Base-by-base conservation (phyloP, 2,888 invertebrate species). In the Diabrotica balteata region DNA sequence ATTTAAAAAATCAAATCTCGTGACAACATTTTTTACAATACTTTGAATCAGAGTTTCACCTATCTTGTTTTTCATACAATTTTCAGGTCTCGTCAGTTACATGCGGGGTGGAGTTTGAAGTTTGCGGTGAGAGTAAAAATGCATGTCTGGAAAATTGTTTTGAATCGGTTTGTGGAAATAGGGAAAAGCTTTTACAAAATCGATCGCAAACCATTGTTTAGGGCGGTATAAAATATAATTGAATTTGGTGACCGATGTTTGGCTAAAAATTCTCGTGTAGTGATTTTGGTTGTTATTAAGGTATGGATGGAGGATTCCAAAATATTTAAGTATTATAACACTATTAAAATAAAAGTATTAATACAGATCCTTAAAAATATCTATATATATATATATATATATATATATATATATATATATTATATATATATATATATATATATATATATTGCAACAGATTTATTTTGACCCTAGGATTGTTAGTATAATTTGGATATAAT, bases 111-210 rank as follows among this genome's bases (percentile, higher is more conserved):
- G 59, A 59, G 42, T 49, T 9, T 51, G 17, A 10, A 32, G 44
- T 43, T 43, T 57, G 55, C 44, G 55, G 55, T 11, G 44, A 42
- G 50, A 64, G 64, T 64, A 59, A 64, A 61, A 64, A 64, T 64
- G 46, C 64, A 64, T 64, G 58, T 64, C 52, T 46, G 64, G 51
- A 58, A 64, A 64, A 64, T 58, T 64, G 58, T 58, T 58, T 52
- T 47, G 42, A 64, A 58, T 32, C 49, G 7, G n/a, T 57, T 63
- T 63, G 11, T 17, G 44, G 51, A 57, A 63, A 63, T 63, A 57
- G 22, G 63, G 10, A 57, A 63, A 63, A 45, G 63, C 63, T 63
- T 63, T 57, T 17, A 57, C 63, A 8, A 51, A 51, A 63, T 58
- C 57, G 63, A 63, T 63, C 9, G 32, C 50, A 17, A 63, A n/a